Conservation (phyloP, 30 jellyfish, hydroid and myxozoan species). For the Aurelia coerulea region DNA sequence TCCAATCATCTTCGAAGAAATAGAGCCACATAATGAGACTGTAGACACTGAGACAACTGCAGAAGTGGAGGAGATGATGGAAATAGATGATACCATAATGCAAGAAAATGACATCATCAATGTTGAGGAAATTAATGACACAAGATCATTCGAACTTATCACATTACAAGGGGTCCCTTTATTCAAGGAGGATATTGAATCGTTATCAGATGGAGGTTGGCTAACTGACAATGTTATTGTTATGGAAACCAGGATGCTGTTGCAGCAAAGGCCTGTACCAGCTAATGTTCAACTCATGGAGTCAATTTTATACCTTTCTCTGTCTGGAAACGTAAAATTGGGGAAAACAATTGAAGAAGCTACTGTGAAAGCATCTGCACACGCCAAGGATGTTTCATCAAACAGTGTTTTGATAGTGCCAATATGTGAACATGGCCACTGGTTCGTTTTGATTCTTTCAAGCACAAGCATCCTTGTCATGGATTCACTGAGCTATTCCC, state of each 20-base stretch:
- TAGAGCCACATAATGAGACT: constrained; percentile 11
- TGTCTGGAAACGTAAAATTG: background rate
- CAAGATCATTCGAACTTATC: constrained; percentile 7
- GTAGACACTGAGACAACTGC: constrained; percentile 19
- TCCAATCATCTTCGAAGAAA: constrained; percentile 33
- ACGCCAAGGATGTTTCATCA: constrained; percentile 15
- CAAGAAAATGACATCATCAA: no score
- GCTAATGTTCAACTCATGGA: constrained; percentile 25
- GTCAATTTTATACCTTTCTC: constrained; percentile 42
- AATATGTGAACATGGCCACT: constrained; percentile 32
- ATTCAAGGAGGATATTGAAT: constrained; percentile 25
- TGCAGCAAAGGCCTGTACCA: constrained; percentile 13
- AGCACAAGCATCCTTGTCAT: constrained; percentile 27
- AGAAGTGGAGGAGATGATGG: constrained; percentile 5
- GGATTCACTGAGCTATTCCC: constrained; percentile 45
- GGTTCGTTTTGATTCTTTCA: constrained; percentile 33
- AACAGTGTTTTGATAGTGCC: constrained; percentile 39
- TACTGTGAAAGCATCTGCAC: constrained; percentile 25
- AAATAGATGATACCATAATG: no score
- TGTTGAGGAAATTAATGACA: constrained; percentile 7
- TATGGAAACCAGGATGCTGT: constrained; percentile 25
- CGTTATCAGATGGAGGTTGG: background rate
- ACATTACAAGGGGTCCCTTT: constrained; percentile 48
- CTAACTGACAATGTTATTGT: constrained; percentile 40
- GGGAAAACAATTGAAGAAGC: constrained; percentile 34